Base-by-base conservation (phyloP, 2,113 vertebrate species). In the Phalacrocorax pelagicus region DNA sequence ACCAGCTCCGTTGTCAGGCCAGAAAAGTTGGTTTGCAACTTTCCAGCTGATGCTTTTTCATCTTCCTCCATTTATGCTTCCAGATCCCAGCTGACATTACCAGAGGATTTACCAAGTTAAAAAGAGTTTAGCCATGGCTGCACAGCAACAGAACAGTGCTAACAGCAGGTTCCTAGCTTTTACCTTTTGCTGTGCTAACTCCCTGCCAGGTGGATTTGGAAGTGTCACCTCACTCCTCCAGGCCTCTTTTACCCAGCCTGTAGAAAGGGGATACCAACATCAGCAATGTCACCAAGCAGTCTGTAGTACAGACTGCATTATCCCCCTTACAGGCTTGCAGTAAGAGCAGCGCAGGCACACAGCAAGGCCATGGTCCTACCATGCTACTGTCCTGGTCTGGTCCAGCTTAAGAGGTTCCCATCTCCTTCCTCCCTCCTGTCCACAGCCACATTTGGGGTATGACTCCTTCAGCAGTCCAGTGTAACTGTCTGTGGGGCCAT, bases 11-110 rank as follows among this genome's bases (percentile, higher is more conserved):
- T 91, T 92, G 47, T 77, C 66, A 88, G 30, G 96, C 81, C 92
- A 96, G 71, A 87, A 92, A 95, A 91, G 62, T 73, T 90, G 54
- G 49, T 80, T 88, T 93, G 61, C 54, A 92, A 72, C 81, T 94
- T 93, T 62, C 26, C 63, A 92, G 79, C 23, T 51, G 61, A 87
- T 74, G 58, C 22, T 91, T 87, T 87, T 94, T 92, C 54, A 80
- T 82, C 71, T 77, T 85, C 46, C 23, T 73, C 29, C 55, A 44
- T 73, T 92, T 65, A 29, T 19, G 42, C 54, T 92, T 95, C 55
- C 74, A 94, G 46, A 38, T 23, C 66, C 58, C 81, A 59, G 70
- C 70, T 91, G 81, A 80, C 66, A 51, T 40, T 79, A 81, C 54
- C 62, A 75, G 57, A 92, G 44, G 61, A 79, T 74, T 79, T 66